phyloP scores from a whole-genome alignment of 1,140 invertebrate species.

The Drosophila carrolli region DNA sequence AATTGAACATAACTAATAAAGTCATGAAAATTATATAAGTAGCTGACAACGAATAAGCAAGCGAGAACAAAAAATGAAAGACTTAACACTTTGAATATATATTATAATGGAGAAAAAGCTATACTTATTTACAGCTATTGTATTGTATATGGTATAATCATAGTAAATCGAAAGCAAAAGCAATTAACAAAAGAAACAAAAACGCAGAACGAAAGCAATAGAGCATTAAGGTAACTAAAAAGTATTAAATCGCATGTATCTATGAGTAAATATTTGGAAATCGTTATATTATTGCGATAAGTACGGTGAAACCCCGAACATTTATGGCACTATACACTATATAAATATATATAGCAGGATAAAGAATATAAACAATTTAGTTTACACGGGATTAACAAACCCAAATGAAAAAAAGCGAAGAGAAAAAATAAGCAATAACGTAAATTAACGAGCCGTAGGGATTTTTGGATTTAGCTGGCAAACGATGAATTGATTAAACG shows the following conservation, averaged over 20 bases:
- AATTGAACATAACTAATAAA: conserved; percentile 52
- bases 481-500: conserved; percentile 73
- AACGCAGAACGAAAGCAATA: conserved; percentile 57
- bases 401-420: conserved; percentile 9
- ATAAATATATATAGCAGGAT: conserved; percentile 46
- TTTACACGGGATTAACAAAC: conserved; percentile 38
- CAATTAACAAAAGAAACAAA: conserved; percentile 45
- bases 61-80: conserved; percentile 80
- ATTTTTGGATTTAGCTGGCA: conserved; percentile 74
- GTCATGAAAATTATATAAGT: conserved; percentile 29
- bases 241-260: conserved; percentile 76
- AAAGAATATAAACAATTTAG: conserved; percentile 51
- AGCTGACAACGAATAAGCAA: conserved; percentile 60
- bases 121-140: conserved; percentile 77
- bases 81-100: conserved; percentile 80
- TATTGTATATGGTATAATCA: conserved; percentile 64
- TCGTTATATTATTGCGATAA: conserved; percentile 79
- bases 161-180: conserved; percentile 39
- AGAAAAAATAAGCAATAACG: conserved; percentile 27
- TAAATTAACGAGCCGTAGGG: conserved; percentile 66
- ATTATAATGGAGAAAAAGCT: conserved; percentile 44
- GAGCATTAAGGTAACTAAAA: conserved; percentile 64
- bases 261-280: conserved; percentile 75
- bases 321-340: conserved; percentile 74
- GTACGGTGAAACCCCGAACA: conserved; percentile 61